A percentile compares a stretch with the other conserved stretches of the same genome.
These are phyloP conservation scores for Lanistes nyassanus DNA, from an alignment of 1,140 invertebrate species.

Conservation along the genomic window DNA sequence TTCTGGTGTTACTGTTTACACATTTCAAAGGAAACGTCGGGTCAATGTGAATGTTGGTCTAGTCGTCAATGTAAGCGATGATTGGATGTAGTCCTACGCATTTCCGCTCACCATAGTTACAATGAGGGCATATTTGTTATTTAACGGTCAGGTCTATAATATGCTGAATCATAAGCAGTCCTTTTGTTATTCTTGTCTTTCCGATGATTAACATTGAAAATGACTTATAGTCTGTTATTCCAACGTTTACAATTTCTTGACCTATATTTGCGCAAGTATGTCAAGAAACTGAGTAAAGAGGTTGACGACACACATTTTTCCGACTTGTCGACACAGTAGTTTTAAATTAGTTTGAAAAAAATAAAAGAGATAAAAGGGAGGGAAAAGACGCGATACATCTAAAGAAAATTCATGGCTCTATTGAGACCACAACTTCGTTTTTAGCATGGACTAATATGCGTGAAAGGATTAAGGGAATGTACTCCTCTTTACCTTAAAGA, in stretches of 20 bases:
- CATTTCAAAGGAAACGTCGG: slow-evolving; percentile 12
- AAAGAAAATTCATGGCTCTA: too few relatives aligned
- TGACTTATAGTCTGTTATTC: background rate
- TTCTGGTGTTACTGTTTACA: background rate
- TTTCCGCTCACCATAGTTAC: slow-evolving; percentile 34
- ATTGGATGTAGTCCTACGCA: slow-evolving; percentile 27
- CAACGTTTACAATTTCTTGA: background rate
- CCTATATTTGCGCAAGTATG: background rate
- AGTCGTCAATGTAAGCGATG: slow-evolving; percentile 37
- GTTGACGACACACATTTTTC: background rate
- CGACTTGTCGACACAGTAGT: too few relatives aligned
- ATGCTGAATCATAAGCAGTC: background rate
- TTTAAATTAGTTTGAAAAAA: too few relatives aligned
- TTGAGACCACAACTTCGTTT: too few relatives aligned
- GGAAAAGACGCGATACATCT: too few relatives aligned
- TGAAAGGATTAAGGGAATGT: too few relatives aligned
- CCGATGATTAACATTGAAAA: background rate
- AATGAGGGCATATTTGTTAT: background rate
- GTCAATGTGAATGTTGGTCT: slow-evolving; percentile 5
- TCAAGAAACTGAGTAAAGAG: background rate
- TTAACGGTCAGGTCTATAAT: background rate
- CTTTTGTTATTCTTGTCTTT: background rate
- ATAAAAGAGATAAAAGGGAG: too few relatives aligned
- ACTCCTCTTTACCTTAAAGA: too few relatives aligned
- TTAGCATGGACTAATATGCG: too few relatives aligned